Conservation (phyloP, 2,113 vertebrate species). For the Hippopotamus amphibius region DNA sequence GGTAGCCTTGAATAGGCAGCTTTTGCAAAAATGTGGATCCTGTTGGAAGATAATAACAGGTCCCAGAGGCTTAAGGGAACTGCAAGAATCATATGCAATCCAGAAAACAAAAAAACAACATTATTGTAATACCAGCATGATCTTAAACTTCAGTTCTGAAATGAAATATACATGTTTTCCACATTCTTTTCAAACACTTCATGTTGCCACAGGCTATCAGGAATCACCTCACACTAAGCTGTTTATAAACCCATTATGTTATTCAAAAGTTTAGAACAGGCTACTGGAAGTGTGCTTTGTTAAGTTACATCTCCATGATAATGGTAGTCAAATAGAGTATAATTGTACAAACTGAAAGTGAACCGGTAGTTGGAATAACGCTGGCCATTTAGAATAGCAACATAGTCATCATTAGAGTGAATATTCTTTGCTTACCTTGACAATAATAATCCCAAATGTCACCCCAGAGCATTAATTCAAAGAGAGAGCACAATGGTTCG, state of each 20-base stretch:
- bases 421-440: not conserved
- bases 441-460: not conserved
- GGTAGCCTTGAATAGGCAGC: not conserved
- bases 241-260: not conserved
- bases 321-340: not conserved
- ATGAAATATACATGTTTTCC: slow-evolving; percentile 58
- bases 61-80: not conserved
- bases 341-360: not conserved
- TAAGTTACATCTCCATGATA: not conserved
- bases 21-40: not conserved
- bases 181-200: slow-evolving; percentile 59
- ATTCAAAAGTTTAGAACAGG: not conserved
- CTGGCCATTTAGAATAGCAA: not conserved
- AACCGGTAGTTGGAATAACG: not conserved
- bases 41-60: not conserved
- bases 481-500: not conserved
- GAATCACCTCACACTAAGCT: not conserved
- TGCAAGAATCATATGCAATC: not conserved
- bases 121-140: not conserved
- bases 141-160: slow-evolving; percentile 43
- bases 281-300: not conserved
- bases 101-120: not conserved
- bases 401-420: not conserved
- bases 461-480: not conserved
- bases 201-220: not conserved